Evolutionary conservation across 2,113 vertebrate species (phyloP), one percentile per base, ranked within the genome.

Genomic region (Alaudala cheleensis): DNA sequence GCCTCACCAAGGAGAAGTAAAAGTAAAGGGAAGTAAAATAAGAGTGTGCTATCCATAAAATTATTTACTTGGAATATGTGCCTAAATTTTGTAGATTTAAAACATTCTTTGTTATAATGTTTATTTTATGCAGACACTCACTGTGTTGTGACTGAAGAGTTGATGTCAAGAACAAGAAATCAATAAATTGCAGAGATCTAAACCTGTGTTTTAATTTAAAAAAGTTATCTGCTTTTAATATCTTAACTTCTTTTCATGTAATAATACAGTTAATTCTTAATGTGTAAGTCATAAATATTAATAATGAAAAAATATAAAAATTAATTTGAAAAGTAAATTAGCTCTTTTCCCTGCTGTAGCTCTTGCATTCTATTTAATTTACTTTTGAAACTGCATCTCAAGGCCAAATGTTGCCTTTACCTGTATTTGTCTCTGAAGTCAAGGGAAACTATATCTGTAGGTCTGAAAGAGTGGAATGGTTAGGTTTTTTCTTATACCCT

Each of bases 161-260:
- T 70, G 53, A 53, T 87, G 69, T 66, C 58, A 82, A 80, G 61
- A 91, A 58, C 67, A 77, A 88, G 64, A 90, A 84, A 95, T 97
- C 81, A 94, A 90, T 93, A 64, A 87, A 71, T 78, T 94, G 15
- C 22, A 85, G 72, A 58, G 26, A 65, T 95, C 95, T 89, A 96
- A 89, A 85, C 65, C 66, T 61, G 29, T 70, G 81, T n/a, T 94
- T 78, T 83, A 88, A 93, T 93, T 51, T 67, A 92, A 61, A 14
- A 51, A 44, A 3, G 64, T 34, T 44, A 78, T 72, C 25, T 80
- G 11, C 23, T 44, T 12, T 54, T 66, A 88, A 26, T 34, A 5
- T 19, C 34, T 58, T 69, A 89, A 61, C 25, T 67, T 91, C 24
- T 93, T 88, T 93, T 51, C 12, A 24, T 87, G 9, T 76, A 76